Evolutionary conservation across 2,888 invertebrate species (phyloP).

Genomic region (Drosophila kanekoi): DNA sequence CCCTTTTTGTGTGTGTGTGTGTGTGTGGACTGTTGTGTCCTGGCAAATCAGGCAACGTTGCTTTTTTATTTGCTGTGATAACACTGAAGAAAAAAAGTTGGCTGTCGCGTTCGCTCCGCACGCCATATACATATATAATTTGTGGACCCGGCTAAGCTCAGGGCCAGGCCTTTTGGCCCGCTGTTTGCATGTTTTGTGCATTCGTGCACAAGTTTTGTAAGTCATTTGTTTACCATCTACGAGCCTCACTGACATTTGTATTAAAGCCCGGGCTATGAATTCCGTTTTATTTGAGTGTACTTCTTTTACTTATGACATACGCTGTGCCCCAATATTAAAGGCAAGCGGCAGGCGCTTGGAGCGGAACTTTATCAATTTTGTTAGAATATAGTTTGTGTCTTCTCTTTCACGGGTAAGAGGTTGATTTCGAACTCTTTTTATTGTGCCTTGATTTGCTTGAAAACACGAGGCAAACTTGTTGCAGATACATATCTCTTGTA

Average conservation of each 20-base stretch:
- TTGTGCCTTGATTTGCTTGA: no score
- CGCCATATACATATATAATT: conserved; percentile 63
- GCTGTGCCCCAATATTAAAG: background rate
- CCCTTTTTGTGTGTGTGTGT: background rate
- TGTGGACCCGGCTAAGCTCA: conserved; percentile 23
- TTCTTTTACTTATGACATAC: conserved; percentile 10
- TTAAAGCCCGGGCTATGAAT: conserved; percentile 47
- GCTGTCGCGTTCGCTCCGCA: conserved; percentile 45
- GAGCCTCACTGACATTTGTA: conserved; percentile 72
- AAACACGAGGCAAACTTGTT: no score
- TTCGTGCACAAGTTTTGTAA: conserved; percentile 80
- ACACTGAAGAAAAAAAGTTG: conserved; percentile 46
- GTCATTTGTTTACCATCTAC: conserved; percentile 73
- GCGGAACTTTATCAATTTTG: conserved; percentile 10
- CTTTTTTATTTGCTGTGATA: conserved; percentile 61
- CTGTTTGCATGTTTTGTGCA: conserved; percentile 78
- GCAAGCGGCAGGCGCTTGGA: background rate
- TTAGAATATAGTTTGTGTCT: conserved; percentile 12
- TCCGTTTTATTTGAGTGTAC: conserved; percentile 40
- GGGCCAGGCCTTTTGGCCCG: conserved; percentile 15
- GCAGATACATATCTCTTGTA: no score
- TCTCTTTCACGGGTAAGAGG: background rate
- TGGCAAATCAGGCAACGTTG: conserved; percentile 37
- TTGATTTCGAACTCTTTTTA: background rate
- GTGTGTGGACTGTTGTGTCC: background rate